phyloP scores from a whole-genome alignment of 2,888 invertebrate genomes.

The Eupeodes luniger region DNA sequence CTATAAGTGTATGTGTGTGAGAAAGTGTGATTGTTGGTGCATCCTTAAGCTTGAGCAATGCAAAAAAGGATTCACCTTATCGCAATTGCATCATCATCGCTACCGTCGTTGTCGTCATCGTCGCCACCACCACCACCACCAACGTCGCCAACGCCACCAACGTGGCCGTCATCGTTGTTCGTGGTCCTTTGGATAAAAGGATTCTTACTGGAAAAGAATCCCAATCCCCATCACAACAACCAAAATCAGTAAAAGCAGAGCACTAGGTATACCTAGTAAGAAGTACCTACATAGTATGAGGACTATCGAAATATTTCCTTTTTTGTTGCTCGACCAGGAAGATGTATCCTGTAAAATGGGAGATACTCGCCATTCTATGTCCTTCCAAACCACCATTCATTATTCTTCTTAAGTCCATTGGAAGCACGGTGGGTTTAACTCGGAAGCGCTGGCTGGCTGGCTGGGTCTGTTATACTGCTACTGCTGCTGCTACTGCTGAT shows the following conservation, averaged over 20 bases:
- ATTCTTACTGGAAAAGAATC: conserved; percentile 48
- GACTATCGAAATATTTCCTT: conserved; percentile 46
- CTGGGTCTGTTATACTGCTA: conserved; percentile 31
- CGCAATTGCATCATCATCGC: conserved; percentile 44
- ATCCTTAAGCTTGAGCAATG: conserved; percentile 59
- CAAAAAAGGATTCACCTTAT: conserved; percentile 62
- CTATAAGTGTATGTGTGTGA: conserved; percentile 1
- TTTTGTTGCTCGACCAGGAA: conserved; percentile 22
- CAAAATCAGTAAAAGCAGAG: conserved; percentile 18
- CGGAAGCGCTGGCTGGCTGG: conserved; percentile 16
- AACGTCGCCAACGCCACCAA: conserved; percentile 2
- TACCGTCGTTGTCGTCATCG: neutral
- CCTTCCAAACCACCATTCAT: conserved; percentile 62
- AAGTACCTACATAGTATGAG: no score
- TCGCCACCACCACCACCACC: neutral
- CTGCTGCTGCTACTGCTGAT: neutral
- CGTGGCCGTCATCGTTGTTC: conserved; percentile 12
- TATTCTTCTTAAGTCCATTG: conserved; percentile 74
- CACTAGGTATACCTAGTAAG: neutral
- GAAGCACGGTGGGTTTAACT: conserved; percentile 61
- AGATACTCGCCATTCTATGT: conserved; percentile 47
- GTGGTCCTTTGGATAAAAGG: conserved; percentile 42
- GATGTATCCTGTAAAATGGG: conserved; percentile 55
- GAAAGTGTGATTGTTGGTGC: neutral
- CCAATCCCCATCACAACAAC: conserved; percentile 60